These are phyloP conservation scores for Laspeyria flexula DNA, from an alignment of 2,888 invertebrate genomes.

Conservation along the genomic window DNA sequence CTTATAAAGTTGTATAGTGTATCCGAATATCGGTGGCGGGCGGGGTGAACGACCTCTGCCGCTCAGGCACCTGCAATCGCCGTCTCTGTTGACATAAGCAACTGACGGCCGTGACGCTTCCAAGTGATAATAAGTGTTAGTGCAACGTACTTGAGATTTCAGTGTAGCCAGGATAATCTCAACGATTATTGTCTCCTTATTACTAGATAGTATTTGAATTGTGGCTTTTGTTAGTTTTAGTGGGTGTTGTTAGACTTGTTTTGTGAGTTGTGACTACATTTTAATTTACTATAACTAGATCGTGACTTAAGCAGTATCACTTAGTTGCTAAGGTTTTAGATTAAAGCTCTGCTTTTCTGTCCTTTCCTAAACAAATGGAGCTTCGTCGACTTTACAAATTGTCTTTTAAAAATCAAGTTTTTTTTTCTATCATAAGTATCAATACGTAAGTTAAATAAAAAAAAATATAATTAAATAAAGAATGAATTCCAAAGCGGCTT, in stretches of 20 bases:
- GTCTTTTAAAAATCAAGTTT: too few species aligned
- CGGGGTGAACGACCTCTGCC: conserved; percentile 73
- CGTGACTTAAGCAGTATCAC: too few species aligned
- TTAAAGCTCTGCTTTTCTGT: too few species aligned
- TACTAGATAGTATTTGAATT: background rate
- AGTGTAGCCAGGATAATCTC: conserved; percentile 36
- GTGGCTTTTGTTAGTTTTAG: background rate
- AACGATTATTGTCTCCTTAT: conserved; percentile 11
- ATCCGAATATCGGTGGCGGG: conserved; percentile 80
- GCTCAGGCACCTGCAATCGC: conserved; percentile 79
- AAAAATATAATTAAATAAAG: background rate
- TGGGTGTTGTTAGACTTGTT: background rate
- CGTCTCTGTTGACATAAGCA: conserved; percentile 75
- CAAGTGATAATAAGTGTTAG: conserved; percentile 76
- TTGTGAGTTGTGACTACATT: too few species aligned
- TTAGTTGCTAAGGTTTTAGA: too few species aligned
- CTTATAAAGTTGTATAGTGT: conserved; percentile 66
- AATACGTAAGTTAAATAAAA: too few species aligned
- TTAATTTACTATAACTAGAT: too few species aligned
- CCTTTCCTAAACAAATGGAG: too few species aligned
- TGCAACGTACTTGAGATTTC: conserved; percentile 65
- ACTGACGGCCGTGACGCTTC: conserved; percentile 66
- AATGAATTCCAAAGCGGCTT: conserved; percentile 21
- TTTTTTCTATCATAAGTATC: too few species aligned
- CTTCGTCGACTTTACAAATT: too few species aligned